A percentile compares a stretch with the other conserved stretches of the same genome.
Conservation (phyloP, 2,113 vertebrate species). For the Phyllostomus hastatus region DNA sequence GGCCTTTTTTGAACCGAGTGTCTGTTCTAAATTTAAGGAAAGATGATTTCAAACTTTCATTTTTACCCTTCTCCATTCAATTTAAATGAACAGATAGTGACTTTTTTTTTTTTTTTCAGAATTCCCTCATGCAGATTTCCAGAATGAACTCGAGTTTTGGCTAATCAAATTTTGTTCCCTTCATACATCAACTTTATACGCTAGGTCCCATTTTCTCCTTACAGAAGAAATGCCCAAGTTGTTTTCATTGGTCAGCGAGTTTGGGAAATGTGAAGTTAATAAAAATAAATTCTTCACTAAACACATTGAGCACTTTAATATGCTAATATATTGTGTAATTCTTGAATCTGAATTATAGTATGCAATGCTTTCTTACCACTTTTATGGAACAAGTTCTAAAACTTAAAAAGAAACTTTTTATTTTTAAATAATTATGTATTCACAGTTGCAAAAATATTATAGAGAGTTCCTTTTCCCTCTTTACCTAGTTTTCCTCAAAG, state of each 20-base stretch:
- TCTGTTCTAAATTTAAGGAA: neutral
- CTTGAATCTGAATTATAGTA: neutral
- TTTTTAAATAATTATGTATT: neutral
- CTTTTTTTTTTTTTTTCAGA: neutral
- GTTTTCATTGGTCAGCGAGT: neutral
- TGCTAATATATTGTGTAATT: neutral
- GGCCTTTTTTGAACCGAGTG: neutral
- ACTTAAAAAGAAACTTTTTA: neutral
- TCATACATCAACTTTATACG: neutral
- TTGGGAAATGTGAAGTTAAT: neutral
- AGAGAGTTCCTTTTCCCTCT: neutral
- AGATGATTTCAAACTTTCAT: neutral
- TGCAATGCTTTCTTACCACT: neutral
- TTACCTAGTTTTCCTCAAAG: neutral
- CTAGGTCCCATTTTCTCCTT: neutral
- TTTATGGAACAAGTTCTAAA: neutral
- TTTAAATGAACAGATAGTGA: neutral
- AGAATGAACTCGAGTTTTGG: neutral
- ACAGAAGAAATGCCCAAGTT: neutral
- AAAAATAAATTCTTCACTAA: neutral
- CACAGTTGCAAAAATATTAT: neutral
- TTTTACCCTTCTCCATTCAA: neutral
- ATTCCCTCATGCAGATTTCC: neutral
- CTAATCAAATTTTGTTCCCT: neutral
- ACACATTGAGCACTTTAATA: neutral